These are phyloP conservation scores for Synanceia verrucosa DNA, from an alignment of 2,797 vertebrate species.

Conservation along the genomic window DNA sequence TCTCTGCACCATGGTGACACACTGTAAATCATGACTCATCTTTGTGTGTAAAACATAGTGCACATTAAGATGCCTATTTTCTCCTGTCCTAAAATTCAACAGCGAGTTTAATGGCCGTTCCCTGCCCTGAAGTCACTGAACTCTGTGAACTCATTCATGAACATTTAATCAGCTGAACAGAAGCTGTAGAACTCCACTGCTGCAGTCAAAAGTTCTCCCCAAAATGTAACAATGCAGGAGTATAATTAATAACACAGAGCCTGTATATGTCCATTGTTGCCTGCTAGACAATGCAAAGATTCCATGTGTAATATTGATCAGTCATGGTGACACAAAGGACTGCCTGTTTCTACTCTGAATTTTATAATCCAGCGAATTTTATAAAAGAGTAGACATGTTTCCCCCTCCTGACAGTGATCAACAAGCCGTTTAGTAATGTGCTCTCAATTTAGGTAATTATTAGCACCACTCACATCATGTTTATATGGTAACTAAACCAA, in stretches of 20 bases:
- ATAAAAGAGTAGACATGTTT: no score
- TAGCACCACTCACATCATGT: not conserved
- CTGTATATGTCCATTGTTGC: not conserved
- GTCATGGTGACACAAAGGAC: conserved; percentile 8
- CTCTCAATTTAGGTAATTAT: not conserved
- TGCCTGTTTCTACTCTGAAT: not conserved
- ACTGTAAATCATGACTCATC: conserved; percentile 24
- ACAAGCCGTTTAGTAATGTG: not conserved
- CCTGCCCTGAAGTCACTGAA: not conserved
- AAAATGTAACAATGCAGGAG: not conserved
- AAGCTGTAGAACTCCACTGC: not conserved
- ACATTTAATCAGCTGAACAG: conserved; percentile 19
- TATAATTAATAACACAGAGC: not conserved
- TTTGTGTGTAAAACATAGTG: not conserved
- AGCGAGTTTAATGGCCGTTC: not conserved
- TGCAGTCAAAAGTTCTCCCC: not conserved
- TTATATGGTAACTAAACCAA: not conserved
- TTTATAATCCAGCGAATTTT: no score
- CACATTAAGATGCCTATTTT: not conserved
- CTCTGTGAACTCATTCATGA: conserved; percentile 8
- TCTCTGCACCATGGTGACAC: not conserved
- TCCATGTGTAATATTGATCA: conserved; percentile 4
- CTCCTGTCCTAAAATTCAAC: conserved; percentile 5
- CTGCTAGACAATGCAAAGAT: not conserved
- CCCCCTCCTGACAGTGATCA: not conserved